Base-by-base conservation (phyloP, 2,888 invertebrate species). In the Apamea crenata region DNA sequence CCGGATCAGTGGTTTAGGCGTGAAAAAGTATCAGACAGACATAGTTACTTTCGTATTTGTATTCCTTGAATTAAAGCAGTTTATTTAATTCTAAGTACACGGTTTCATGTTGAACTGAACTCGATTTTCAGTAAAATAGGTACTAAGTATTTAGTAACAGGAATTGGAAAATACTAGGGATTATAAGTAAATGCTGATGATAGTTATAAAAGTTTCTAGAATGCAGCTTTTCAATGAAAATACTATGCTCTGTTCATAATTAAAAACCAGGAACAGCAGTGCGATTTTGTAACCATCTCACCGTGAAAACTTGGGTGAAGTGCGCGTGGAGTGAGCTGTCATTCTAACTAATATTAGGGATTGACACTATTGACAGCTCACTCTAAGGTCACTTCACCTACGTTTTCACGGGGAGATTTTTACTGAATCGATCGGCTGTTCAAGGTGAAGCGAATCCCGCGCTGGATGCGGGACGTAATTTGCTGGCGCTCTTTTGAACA, bases 41-140 rank as follows among this genome's bases (percentile, higher is more conserved):
- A 47, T 14, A 12, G 47, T 36, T 36, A 47, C 47, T 12, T 47
- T 47, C 47, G 44, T 10, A 44, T 44, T 7, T 44, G 2, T 47
- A 25, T 85, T 81, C 78, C 65, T 73, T 69, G 63, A 83, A 85
- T 66, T 61, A 50, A 70, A 85, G 79, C 69, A 73, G 78, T 82
- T 83, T 80, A 82, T 83, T 78, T 71, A 81, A 61, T 61, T 67
- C 16, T n/a, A 7, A 47, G 29, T 36, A 40, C 0, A 53, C 21
- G 12, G 53, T 53, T 32, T 16, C 16, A 53, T 44, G 16, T 18
- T 53, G 25, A 25, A 56, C 53, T 40, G 18, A 76, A 76, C 18
- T 53, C 25, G 7, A 16, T 16, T 16, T 36, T n/a, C 36, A 47
- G 32, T 18, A 25, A 32, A 44, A 72, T 16, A 61, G 44, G 7